phyloP scores from a whole-genome alignment of 2,113 vertebrate genomes.

The Rafetus swinhoei region DNA sequence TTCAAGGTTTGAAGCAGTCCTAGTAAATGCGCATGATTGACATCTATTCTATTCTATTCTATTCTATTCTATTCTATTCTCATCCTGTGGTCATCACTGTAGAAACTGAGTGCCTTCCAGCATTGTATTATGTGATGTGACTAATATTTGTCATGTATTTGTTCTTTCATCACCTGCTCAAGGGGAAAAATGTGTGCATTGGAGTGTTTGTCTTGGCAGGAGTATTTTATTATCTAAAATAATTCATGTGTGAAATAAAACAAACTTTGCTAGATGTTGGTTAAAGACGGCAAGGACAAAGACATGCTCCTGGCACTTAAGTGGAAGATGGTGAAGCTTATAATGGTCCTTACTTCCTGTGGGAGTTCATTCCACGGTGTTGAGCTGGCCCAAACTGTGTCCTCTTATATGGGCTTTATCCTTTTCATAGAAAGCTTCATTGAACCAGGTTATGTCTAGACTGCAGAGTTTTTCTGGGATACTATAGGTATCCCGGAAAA shows the following conservation, averaged over 20 bases:
- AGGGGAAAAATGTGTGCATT: neutral
- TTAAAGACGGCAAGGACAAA: neutral
- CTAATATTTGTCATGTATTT: neutral
- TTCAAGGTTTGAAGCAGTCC: neutral
- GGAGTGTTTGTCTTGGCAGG: neutral
- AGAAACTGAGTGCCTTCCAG: neutral
- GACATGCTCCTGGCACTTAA: neutral
- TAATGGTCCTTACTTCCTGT: neutral
- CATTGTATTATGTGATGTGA: neutral
- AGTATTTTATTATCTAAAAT: neutral
- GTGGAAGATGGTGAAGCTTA: neutral
- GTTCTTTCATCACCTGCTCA: neutral
- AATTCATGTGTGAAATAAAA: neutral
- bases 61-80: neutral
- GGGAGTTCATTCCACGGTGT: neutral
- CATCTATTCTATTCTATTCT: neutral
- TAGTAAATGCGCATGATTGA: neutral
- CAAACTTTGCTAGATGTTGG: neutral
- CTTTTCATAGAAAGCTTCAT: neutral
- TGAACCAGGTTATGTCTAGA: neutral
- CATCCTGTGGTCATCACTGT: neutral
- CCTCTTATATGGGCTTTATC: neutral
- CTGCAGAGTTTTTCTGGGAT: too few species aligned
- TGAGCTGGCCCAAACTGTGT: neutral
- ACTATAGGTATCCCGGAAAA: too few species aligned